Evolutionary conservation across 2,888 invertebrate species (phyloP), one percentile per base, ranked within the genome.

Genomic region (Pachymerium ferrugineum): DNA sequence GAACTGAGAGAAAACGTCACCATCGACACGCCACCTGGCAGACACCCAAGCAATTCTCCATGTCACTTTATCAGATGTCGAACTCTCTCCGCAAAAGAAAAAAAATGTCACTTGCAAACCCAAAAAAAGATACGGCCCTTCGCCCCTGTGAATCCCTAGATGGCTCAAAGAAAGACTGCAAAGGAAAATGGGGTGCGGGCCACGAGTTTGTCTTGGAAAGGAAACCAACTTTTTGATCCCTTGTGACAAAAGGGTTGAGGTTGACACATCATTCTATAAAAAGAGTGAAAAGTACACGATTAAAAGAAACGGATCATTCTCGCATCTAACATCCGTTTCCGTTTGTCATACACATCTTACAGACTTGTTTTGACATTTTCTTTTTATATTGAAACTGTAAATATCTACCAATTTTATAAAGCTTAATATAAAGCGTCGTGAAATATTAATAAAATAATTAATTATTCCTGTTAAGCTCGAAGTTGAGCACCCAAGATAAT

Each of bases 31-130:
- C 62, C 62, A 62, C 62, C 62, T 62, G 62, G 62, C 62, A 62
- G 62, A 62, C 62, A 62, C 62, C 62, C 62, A 62, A 62, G 62
- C 62, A 62, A 62, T 62, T 62, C 62, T 62, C 28, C 62, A 25
- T 62, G 62, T 62, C 62, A 62, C 62, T 62, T 62, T 62, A 62
- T 62, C 62, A 62, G 62, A 62, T 62, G 25, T 25, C 12, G 62
- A 62, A 28, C n/a, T 62, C 38, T 28, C 62, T 28, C 62, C 22
- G 28, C 62, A 28, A 28, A 25, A n/a, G 28, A 62, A 62, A 62
- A 62, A 62, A 62, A 25, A 62, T 62, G 62, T 14, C 62, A 62
- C 28, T 62, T 28, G 25, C 62, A 28, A 62, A 62, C 62, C 62
- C 62, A 25, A 62, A 62, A n/a, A 62, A 62, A 62, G 62, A 62